A percentile compares a stretch with the other conserved stretches of the same genome.
phyloP scores from a whole-genome alignment of 2,113 vertebrate genomes.

The Nestor notabilis region DNA sequence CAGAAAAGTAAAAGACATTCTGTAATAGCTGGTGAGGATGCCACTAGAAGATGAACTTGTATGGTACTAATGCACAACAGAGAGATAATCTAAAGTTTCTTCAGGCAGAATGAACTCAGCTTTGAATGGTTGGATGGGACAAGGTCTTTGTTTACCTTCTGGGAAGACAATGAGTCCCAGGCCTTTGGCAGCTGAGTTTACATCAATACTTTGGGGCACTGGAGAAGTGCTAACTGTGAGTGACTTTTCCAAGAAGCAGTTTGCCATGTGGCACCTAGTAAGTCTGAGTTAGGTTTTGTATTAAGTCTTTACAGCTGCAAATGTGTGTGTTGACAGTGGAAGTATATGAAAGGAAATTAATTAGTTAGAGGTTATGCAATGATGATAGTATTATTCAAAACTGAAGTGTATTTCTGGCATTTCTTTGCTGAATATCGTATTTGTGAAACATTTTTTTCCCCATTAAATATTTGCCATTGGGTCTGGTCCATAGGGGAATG shows the following conservation, averaged over 20 bases:
- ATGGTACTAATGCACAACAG: not conserved
- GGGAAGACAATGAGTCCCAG: constrained; percentile 79
- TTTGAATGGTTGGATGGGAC: constrained; percentile 91
- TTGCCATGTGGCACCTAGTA: constrained; percentile 80
- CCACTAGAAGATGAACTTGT: not conserved
- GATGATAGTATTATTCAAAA: not conserved
- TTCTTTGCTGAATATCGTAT: not conserved
- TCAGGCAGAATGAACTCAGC: constrained; percentile 81
- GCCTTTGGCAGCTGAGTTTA: constrained; percentile 85
- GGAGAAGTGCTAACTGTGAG: constrained; percentile 83
- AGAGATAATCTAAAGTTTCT: constrained; percentile 28
- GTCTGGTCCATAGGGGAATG: not conserved
- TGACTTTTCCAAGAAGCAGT: constrained; percentile 83
- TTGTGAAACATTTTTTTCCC: not conserved
- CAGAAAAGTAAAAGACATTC: not conserved
- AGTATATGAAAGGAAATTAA: not conserved
- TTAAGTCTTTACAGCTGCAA: not conserved
- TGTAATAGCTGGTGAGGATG: not conserved
- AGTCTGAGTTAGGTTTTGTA: not conserved
- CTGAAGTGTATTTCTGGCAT: not conserved
- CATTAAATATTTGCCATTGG: not conserved
- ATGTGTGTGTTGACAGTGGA: not conserved
- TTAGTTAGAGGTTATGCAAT: not conserved
- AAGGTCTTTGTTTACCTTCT: constrained; percentile 85
- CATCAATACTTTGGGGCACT: constrained; percentile 85